Evolutionary conservation across 2,797 vertebrate species (phyloP).

Genomic region (Oreochromis grahami): DNA sequence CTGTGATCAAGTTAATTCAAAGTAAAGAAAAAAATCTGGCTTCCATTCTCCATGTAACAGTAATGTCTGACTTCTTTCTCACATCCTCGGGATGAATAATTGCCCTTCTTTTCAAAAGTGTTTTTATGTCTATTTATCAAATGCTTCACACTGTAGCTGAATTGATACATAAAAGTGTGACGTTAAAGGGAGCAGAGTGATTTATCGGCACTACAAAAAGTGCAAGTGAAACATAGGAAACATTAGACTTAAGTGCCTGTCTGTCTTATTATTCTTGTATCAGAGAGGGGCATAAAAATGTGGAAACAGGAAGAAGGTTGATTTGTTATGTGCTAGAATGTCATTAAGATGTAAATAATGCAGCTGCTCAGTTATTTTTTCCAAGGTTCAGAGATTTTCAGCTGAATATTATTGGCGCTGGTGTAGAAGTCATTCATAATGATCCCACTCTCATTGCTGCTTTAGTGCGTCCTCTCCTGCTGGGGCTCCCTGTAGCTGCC

Average conservation of each 20-base stretch:
- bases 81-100: neutral
- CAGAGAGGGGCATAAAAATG: neutral
- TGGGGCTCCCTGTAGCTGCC: constrained; percentile 36
- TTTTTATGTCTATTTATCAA: neutral
- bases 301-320: neutral
- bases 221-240: neutral
- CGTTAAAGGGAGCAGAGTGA: neutral
- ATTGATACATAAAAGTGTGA: neutral
- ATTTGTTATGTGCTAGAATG: neutral
- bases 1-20: neutral
- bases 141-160: neutral
- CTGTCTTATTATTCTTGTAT: neutral
- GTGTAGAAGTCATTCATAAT: neutral
- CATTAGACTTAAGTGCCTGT: neutral
- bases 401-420: neutral
- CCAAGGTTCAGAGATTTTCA: constrained; percentile 3
- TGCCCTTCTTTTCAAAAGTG: neutral
- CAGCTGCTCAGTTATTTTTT: neutral
- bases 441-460: neutral
- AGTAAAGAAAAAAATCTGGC: neutral
- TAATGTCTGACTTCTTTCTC: neutral
- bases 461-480: constrained; percentile 32
- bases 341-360: neutral
- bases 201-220: neutral
- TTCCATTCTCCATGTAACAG: neutral